Conservation (phyloP, 2,888 invertebrate species). For the Eupelmus urozonus region DNA sequence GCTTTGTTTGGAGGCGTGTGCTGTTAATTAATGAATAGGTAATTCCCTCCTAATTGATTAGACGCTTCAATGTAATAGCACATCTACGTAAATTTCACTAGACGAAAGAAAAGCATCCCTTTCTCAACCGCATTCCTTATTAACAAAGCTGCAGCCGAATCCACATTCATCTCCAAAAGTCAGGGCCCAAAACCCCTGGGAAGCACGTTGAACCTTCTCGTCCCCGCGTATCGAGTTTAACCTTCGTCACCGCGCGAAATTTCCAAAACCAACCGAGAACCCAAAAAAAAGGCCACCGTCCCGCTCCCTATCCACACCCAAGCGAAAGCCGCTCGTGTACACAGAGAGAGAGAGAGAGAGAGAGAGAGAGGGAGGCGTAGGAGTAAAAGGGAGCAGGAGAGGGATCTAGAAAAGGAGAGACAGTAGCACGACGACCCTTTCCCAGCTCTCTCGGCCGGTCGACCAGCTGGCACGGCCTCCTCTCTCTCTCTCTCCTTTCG, state of each 20-base stretch:
- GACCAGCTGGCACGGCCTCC: slow-evolving; percentile 48
- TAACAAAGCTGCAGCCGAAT: too few relatives aligned
- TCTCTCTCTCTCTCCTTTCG: slow-evolving; percentile 23
- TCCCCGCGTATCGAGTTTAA: slow-evolving; percentile 38
- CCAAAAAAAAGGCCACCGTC: background rate
- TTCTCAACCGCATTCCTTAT: too few relatives aligned
- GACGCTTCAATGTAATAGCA: too few relatives aligned
- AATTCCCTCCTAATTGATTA: too few relatives aligned
- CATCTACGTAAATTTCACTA: too few relatives aligned
- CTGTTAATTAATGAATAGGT: too few relatives aligned
- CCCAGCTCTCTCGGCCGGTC: slow-evolving; percentile 21
- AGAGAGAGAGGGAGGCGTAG: slow-evolving; percentile 15
- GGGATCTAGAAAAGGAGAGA: background rate
- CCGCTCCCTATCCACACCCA: too few relatives aligned
- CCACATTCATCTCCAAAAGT: too few relatives aligned
- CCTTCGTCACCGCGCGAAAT: background rate
- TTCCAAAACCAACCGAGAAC: background rate
- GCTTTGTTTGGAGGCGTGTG: too few relatives aligned
- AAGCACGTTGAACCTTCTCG: background rate
- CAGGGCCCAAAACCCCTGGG: too few relatives aligned
- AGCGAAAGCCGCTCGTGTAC: too few relatives aligned
- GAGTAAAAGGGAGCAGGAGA: slow-evolving; percentile 23
- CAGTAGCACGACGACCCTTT: slow-evolving; percentile 37
- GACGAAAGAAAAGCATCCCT: too few relatives aligned
- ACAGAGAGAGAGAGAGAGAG: background rate